phyloP scores from a whole-genome alignment of 2,113 vertebrate species.

The Pampusana beccarii region DNA sequence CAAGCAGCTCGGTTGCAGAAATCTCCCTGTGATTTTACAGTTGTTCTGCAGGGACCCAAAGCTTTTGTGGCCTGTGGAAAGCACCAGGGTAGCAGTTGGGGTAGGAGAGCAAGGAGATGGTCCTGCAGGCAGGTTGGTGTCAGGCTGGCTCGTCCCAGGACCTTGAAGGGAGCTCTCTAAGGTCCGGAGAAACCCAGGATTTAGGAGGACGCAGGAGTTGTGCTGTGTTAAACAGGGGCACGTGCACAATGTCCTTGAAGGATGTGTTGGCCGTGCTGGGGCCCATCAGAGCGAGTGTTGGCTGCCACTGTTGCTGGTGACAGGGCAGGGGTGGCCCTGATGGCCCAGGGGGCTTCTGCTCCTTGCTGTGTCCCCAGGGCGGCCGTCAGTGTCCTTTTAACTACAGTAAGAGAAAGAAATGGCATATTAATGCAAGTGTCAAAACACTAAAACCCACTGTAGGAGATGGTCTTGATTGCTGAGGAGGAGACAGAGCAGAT shows the following conservation, averaged over 20 bases:
- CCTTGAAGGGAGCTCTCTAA: neutral
- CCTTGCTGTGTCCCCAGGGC: neutral
- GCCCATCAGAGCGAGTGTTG: constrained; percentile 4
- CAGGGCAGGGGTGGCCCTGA: neutral
- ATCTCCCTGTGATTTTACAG: neutral
- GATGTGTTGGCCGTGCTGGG: neutral
- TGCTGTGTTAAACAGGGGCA: neutral
- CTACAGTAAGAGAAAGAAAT: neutral
- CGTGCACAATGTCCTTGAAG: neutral
- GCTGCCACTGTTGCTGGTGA: constrained; percentile 79
- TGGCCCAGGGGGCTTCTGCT: neutral
- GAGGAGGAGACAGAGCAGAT: neutral
- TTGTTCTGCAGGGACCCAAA: neutral
- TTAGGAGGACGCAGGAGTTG: neutral
- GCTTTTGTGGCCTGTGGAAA: neutral
- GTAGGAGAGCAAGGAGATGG: neutral
- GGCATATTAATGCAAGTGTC: neutral
- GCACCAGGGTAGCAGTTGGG: neutral
- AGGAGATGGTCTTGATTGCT: neutral
- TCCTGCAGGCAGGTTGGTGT: neutral
- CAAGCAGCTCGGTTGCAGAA: neutral
- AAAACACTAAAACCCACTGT: neutral
- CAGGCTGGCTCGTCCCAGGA: neutral
- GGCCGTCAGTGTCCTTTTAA: neutral
- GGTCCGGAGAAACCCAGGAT: neutral